Evolutionary conservation across 2,113 vertebrate genomes (phyloP), one percentile per base, ranked within the genome.

Genomic region (Beaufortia kweichowensis): DNA sequence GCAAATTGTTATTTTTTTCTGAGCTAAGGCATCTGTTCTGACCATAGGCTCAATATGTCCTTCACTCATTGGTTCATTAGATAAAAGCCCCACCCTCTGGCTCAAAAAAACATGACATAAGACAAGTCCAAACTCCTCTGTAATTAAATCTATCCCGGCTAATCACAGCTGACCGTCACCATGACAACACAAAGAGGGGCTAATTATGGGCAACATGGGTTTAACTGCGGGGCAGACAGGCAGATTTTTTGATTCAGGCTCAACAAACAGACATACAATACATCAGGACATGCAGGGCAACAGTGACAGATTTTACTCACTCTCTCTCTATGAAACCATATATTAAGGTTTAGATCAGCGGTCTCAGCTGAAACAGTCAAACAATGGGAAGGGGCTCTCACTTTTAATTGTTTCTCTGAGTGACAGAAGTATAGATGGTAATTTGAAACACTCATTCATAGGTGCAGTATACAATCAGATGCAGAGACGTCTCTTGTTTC

Each of bases 101-200:
- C 64, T 69, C 64, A 67, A 11, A 77, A 59, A 39, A 56, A 48
- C 59, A 71, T 29, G 63, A 23, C 71, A 71, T 43, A 28, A 50
- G 33, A 46, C 48, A 56, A 76, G 53, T 50, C 46, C 64, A 75
- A 55, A 57, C 69, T 55, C 26, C 31, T 21, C 46, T 76, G 59
- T 81, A 83, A 85, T 85, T 83, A 85, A 79, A 85, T 83, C 76
- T 77, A 73, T 81, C 64, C 50, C 68, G 15, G 68, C 76, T 83
- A 75, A 85, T 85, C 73, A 75, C 81, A 35, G 64, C 79, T 83
- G 81, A 77, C 82, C 68, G 46, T 83, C 53, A 26, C 77, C 77
- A 77, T 83, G 68, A 74, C 72, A 83, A 83, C 76, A 67, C 35
- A 21, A 55, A 46, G 43, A 66, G 48, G 56, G 66, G 68, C 62